phyloP scores from a whole-genome alignment of 2,113 vertebrate species.

The Hassar affinis region DNA sequence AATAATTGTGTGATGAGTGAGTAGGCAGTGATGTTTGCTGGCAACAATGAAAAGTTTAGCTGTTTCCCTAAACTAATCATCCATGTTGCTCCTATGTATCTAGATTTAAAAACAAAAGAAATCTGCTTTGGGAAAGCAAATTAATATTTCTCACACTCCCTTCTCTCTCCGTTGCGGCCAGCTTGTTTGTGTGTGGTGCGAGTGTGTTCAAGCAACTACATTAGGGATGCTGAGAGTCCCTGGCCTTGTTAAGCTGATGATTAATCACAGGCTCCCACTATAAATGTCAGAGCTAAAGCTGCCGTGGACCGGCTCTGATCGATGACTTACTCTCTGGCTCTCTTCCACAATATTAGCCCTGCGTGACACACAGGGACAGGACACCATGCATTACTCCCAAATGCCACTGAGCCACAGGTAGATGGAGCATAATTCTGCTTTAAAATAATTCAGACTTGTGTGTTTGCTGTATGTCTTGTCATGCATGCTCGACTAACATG shows the following conservation, averaged over 20 bases:
- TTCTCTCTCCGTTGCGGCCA: not conserved
- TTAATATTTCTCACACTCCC: not conserved
- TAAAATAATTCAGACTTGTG: not conserved
- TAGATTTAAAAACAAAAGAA: not conserved
- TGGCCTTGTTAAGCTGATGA: constrained; percentile 44
- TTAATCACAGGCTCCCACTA: constrained; percentile 55
- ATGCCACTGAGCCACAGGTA: constrained; percentile 5
- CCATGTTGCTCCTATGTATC: not conserved
- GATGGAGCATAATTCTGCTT: not conserved
- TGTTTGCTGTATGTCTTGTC: not conserved
- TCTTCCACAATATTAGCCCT: constrained; percentile 37
- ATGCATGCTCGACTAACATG: not conserved
- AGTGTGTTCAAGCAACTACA: constrained; percentile 32
- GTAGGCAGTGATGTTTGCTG: constrained; percentile 1
- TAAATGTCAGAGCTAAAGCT: constrained; percentile 54
- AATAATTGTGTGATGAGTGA: constrained; percentile 11
- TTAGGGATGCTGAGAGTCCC: constrained; percentile 52
- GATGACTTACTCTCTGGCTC: constrained; percentile 47
- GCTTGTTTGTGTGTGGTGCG: constrained; percentile 19
- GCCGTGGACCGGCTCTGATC: constrained; percentile 48
- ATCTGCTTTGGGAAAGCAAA: not conserved
- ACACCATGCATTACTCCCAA: constrained; percentile 31
- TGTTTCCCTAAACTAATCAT: not conserved
- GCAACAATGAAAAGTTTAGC: constrained; percentile 22
- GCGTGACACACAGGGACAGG: constrained; percentile 7